These are phyloP conservation scores for Tetheella fluctuosa DNA, from an alignment of 2,888 invertebrate genomes.

Conservation along the genomic window DNA sequence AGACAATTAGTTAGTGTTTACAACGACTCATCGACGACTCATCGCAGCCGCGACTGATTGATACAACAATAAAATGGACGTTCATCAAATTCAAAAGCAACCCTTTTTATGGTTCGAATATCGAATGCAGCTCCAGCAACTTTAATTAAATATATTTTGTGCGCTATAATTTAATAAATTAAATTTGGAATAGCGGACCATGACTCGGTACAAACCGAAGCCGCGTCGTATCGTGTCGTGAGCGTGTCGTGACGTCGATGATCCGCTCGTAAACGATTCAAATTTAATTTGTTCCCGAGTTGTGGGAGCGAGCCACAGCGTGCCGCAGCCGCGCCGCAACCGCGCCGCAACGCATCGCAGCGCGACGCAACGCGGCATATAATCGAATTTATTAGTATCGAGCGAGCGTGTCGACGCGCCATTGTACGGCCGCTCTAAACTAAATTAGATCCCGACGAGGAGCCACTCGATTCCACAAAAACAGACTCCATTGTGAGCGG, in stretches of 20 bases:
- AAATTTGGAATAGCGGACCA: slow-evolving; percentile 43
- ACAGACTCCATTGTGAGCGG: slow-evolving; percentile 28
- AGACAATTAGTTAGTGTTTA: not conserved
- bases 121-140: slow-evolving; percentile 4
- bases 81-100: not conserved
- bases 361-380: slow-evolving; percentile 30
- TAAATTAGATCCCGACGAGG: slow-evolving; percentile 24
- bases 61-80: slow-evolving; percentile 4
- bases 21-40: not conserved
- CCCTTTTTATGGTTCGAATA: slow-evolving; percentile 7
- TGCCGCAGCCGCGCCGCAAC: not conserved
- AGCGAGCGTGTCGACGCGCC: slow-evolving; percentile 41
- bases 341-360: not conserved
- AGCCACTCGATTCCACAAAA: slow-evolving; percentile 24
- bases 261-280: slow-evolving; percentile 6
- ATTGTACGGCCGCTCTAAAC: slow-evolving; percentile 23
- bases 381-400: slow-evolving; percentile 55
- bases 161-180: slow-evolving; percentile 51
- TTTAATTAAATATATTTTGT: slow-evolving; percentile 51
- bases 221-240: slow-evolving; percentile 19
- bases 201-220: slow-evolving; percentile 43
- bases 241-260: slow-evolving; percentile 5
- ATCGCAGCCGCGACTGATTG: not conserved
- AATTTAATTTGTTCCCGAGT: slow-evolving; percentile 8
- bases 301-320: slow-evolving; percentile 13